Evolutionary conservation across 2,888 invertebrate species (phyloP).

Genomic region (Drosophila atroscutellata): DNA sequence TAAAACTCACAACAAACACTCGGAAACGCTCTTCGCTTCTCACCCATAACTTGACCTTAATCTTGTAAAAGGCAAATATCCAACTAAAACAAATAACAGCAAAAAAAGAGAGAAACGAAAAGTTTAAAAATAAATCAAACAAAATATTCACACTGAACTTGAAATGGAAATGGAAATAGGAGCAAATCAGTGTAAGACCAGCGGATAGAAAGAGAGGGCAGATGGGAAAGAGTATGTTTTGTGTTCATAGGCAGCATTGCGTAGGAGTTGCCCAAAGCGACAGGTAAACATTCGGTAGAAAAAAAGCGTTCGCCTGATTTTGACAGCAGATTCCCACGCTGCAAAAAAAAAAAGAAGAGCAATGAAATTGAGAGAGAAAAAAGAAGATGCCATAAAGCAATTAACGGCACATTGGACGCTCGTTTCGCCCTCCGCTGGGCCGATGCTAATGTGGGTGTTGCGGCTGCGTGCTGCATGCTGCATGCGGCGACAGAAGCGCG

Average conservation of each 20-base stretch:
- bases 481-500: conserved; percentile 47
- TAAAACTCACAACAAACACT: conserved; percentile 30
- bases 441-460: conserved; percentile 75
- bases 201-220: not conserved
- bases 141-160: conserved; percentile 65
- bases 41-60: conserved; percentile 70
- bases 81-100: conserved; percentile 40
- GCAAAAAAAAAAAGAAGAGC: conserved; percentile 19
- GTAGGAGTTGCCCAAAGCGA: conserved; percentile 42
- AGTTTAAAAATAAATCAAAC: conserved; percentile 66
- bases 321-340: conserved; percentile 64
- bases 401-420: conserved; percentile 64
- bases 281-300: conserved; percentile 51
- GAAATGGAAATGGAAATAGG: conserved; percentile 30
- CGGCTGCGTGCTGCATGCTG: conserved; percentile 58
- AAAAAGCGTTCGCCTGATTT: conserved; percentile 6
- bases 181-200: conserved; percentile 3
- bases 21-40: conserved; percentile 12
- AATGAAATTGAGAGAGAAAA: not conserved
- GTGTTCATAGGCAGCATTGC: not conserved
- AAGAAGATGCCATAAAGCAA: conserved; percentile 70
- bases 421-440: conserved; percentile 52
- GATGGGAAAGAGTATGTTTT: not conserved
- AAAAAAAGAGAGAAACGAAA: conserved; percentile 32
- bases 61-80: conserved; percentile 63